Conservation (phyloP, 2,888 invertebrate genomes). For the Ectemnius continuus region DNA sequence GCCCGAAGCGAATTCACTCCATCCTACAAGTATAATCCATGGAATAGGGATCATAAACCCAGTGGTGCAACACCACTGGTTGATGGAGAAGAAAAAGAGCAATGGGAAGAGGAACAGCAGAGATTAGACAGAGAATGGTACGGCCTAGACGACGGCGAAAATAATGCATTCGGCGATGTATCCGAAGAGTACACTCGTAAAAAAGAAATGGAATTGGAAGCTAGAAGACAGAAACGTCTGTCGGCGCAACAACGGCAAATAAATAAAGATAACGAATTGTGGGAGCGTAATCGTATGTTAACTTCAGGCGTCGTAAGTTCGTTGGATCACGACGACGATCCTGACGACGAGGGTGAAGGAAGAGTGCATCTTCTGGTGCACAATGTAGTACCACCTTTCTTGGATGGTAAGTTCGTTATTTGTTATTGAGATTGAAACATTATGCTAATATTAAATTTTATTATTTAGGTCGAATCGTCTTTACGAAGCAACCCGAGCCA, state of each 20-base stretch:
- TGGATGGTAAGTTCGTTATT: conserved; percentile 85
- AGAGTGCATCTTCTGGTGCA: conserved; percentile 97
- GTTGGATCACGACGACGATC: conserved; percentile 92
- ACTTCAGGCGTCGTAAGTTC: conserved; percentile 96
- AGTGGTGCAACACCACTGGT: conserved; percentile 83
- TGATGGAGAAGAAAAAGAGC: conserved; percentile 83
- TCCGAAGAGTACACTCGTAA: conserved; percentile 95
- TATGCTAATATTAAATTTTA: conserved; percentile 2
- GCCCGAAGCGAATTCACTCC: conserved; percentile 86
- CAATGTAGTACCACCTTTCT: conserved; percentile 98
- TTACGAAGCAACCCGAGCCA: conserved; percentile 99
- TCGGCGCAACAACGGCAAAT: conserved; percentile 98
- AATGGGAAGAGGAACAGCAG: conserved; percentile 95
- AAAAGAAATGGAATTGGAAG: conserved; percentile 95
- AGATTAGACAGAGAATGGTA: conserved; percentile 97
- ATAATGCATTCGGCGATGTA: conserved; percentile 93
- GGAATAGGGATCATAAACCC: conserved; percentile 85
- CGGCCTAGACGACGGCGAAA: conserved; percentile 95
- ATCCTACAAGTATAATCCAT: conserved; percentile 89
- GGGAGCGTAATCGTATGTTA: conserved; percentile 99
- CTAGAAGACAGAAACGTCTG: conserved; percentile 92
- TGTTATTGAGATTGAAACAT: not conserved
- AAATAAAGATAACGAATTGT: conserved; percentile 98
- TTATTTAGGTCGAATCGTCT: conserved; percentile 87
- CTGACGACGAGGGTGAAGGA: conserved; percentile 97